Conservation (phyloP, 1,140 invertebrate species). For the Geopemphigus sp. region DNA sequence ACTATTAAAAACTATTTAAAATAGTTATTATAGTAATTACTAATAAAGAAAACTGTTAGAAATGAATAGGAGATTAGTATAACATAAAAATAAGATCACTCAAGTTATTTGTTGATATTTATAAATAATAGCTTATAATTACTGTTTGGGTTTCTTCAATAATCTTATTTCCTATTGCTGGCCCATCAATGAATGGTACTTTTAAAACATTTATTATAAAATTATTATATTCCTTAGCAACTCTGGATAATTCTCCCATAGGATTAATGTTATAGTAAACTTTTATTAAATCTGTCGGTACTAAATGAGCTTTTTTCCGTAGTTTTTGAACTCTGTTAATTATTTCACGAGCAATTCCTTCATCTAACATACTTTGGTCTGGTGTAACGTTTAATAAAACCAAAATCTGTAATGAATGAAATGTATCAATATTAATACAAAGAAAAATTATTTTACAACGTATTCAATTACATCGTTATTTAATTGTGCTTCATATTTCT, state of each 20-base stretch:
- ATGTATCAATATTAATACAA: constrained; percentile 12
- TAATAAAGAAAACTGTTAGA: background rate
- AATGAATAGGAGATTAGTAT: background rate
- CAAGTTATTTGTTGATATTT: background rate
- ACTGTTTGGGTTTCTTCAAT: constrained; percentile 33
- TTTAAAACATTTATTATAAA: constrained; percentile 83
- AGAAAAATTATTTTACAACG: background rate
- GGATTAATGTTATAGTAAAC: constrained; percentile 75
- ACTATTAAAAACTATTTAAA: no score
- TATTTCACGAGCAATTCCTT: constrained; percentile 89
- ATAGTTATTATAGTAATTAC: no score
- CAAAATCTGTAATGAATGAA: constrained; percentile 58
- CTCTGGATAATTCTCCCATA: constrained; percentile 63
- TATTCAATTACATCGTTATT: constrained; percentile 68
- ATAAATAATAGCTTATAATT: background rate
- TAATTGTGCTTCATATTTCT: constrained; percentile 84
- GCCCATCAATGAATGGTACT: constrained; percentile 61
- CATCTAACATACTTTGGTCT: constrained; percentile 70
- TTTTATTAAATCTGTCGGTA: constrained; percentile 86
- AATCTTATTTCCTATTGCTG: constrained; percentile 5
- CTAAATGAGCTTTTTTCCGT: constrained; percentile 91
- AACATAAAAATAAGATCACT: background rate
- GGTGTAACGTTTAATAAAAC: constrained; percentile 66
- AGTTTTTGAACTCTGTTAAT: constrained; percentile 96
- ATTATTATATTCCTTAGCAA: constrained; percentile 68